These are phyloP conservation scores for Marcusenius ussheri DNA, from an alignment of 2,113 vertebrate genomes.

Conservation along the genomic window DNA sequence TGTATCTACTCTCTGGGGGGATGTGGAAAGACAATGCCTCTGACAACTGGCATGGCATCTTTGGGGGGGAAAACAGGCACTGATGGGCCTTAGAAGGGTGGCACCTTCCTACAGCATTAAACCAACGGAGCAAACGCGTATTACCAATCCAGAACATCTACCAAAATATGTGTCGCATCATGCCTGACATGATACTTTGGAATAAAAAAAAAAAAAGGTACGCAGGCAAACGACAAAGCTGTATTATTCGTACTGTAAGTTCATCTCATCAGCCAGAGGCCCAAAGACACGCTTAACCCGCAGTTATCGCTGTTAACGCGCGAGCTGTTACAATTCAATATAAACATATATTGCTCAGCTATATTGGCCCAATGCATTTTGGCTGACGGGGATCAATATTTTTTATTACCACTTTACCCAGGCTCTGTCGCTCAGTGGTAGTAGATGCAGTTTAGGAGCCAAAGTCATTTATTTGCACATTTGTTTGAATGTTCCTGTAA, in stretches of 20 bases:
- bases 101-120: neutral
- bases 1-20: slow-evolving; percentile 11
- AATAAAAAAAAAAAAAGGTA: neutral
- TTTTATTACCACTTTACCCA: slow-evolving; percentile 58
- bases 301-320: slow-evolving; percentile 52
- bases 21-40: slow-evolving; percentile 15
- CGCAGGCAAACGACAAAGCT: neutral
- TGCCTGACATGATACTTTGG: neutral
- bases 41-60: slow-evolving; percentile 25
- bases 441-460: slow-evolving; percentile 47
- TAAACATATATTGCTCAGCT: slow-evolving; percentile 33
- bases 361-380: slow-evolving; percentile 51
- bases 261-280: slow-evolving; percentile 36
- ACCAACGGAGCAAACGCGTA: neutral
- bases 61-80: neutral
- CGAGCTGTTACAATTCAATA: slow-evolving; percentile 47
- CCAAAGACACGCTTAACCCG: slow-evolving; percentile 32
- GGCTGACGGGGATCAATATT: slow-evolving; percentile 55
- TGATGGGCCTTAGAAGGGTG: neutral
- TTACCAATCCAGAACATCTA: neutral
- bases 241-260: neutral
- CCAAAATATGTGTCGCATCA: neutral
- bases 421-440: slow-evolving; percentile 46
- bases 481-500: neutral
- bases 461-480: slow-evolving; percentile 36